Percentiles rank a stretch among this genome's conserved stretches.
Conservation (phyloP, 1,140 invertebrate species). For the Anoplolepis gracilipes region DNA sequence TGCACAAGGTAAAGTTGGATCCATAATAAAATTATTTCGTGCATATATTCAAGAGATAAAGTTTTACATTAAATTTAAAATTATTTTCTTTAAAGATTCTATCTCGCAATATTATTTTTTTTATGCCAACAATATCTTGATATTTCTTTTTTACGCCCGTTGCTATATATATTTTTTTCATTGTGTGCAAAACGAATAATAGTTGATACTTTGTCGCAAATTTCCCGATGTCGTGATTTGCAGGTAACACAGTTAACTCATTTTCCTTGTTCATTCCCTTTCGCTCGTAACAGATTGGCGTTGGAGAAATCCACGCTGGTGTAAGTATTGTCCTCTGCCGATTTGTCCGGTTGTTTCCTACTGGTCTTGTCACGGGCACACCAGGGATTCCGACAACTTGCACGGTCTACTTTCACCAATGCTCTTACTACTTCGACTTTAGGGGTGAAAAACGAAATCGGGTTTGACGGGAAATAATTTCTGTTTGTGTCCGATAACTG, state of each 20-base stretch:
- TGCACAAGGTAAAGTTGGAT: too few relatives aligned
- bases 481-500: constrained; percentile 46
- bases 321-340: constrained; percentile 63
- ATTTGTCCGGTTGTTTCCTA: constrained; percentile 32
- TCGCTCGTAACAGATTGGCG: constrained; percentile 60
- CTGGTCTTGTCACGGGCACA: constrained; percentile 24
- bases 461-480: constrained; percentile 64
- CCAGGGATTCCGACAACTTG: constrained; percentile 41
- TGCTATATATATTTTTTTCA: not conserved
- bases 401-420: constrained; percentile 62
- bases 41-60: too few relatives aligned
- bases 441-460: constrained; percentile 60
- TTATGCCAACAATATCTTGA: not conserved
- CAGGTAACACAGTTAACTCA: constrained; percentile 74
- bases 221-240: constrained; percentile 71
- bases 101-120: not conserved
- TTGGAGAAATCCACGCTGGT: constrained; percentile 45
- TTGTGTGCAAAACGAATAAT: constrained; percentile 15
- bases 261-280: constrained; percentile 64
- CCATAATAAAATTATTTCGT: too few relatives aligned
- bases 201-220: constrained; percentile 64
- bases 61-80: too few relatives aligned
- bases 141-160: not conserved
- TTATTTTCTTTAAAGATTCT: too few relatives aligned
- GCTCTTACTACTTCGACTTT: constrained; percentile 31